Conservation (phyloP, 2,113 vertebrate genomes). For the Kryptolebias marmoratus region DNA sequence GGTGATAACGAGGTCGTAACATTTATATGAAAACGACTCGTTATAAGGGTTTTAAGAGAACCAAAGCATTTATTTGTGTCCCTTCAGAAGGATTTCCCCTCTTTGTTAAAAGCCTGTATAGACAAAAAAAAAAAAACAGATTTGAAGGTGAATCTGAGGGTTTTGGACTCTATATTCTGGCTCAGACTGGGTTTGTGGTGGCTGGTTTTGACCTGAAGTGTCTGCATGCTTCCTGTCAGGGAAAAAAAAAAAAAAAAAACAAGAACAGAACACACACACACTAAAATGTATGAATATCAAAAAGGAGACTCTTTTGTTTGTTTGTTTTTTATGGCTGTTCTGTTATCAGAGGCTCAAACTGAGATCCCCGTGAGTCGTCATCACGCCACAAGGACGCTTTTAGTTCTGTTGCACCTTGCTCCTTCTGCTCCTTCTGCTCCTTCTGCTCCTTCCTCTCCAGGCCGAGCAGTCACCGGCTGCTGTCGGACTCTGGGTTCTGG, state of each 20-base stretch:
- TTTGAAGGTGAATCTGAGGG: slow-evolving; percentile 18
- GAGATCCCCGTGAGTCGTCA: slow-evolving; percentile 65
- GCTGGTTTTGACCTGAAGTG: slow-evolving; percentile 57
- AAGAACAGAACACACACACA: slow-evolving; percentile 17
- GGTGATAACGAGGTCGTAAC: background rate
- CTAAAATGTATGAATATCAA: slow-evolving; percentile 67
- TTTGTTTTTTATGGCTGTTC: slow-evolving; percentile 74
- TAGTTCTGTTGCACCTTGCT: background rate
- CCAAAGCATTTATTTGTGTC: too few relatives aligned
- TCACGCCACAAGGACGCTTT: slow-evolving; percentile 5
- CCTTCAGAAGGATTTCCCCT: background rate
- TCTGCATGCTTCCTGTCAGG: slow-evolving; percentile 71
- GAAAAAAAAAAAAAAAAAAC: slow-evolving; percentile 1
- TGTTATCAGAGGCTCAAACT: slow-evolving; percentile 76
- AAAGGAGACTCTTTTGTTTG: slow-evolving; percentile 44
- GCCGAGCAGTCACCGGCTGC: background rate
- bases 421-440: slow-evolving; percentile 27
- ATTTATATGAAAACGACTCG: background rate
- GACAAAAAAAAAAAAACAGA: slow-evolving; percentile 5
- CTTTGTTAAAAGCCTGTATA: slow-evolving; percentile 13
- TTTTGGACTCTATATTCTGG: slow-evolving; percentile 68
- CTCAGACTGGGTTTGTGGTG: slow-evolving; percentile 75
- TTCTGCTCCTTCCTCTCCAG: slow-evolving; percentile 30
- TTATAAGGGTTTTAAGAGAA: background rate
- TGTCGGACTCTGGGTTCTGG: slow-evolving; percentile 22